Evolutionary conservation across 2,888 invertebrate genomes (phyloP), one percentile per base, ranked within the genome.

Genomic region (Aphidius colemani): DNA sequence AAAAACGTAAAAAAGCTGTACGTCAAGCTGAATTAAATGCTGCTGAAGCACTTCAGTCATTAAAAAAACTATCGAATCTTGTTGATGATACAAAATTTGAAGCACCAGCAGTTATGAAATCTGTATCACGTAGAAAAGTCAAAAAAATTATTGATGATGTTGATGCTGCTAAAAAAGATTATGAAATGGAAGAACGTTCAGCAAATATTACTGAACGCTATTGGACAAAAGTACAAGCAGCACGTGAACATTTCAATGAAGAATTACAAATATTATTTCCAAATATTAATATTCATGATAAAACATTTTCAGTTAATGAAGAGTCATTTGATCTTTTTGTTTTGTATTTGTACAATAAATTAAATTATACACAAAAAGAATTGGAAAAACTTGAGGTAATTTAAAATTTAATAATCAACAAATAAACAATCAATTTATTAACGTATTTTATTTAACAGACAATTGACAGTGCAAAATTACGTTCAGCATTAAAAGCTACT

Each of bases 261-360:
- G 89, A 90, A 80, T 84, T 91, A 48, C 86, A 88, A 76, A 88
- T 89, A 60, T 84, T 94, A 50, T 89, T 92, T 74, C 93, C 94
- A 0, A 87, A 88, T 58, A 85, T 92, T 1, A 89, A 90, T 77
- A 82, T 92, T 49, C 81, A 87, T 7, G 88, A 89, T n/a, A 89
- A 88, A 75, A 85, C 88, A 71, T 74, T 88, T 51, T 86, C 87
- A 56, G 79, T 89, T 75, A 82, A 86, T 70, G 84, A 88, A 74
- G 86, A 88, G 8, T 89, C 93, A 69, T 84, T 94, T 71, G 93
- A 94, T 82, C 84, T 93, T 45, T 89, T 94, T 75, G 87, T 94
- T 39, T 85, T 92, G 46, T 91, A 94, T 75, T 90, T 93, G 57
- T 92, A 92, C 75, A 86, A 90, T 46, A 89, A 91, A 78, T 88